phyloP scores from a whole-genome alignment of 2,797 vertebrate species.

The Champsocephalus gunnari region DNA sequence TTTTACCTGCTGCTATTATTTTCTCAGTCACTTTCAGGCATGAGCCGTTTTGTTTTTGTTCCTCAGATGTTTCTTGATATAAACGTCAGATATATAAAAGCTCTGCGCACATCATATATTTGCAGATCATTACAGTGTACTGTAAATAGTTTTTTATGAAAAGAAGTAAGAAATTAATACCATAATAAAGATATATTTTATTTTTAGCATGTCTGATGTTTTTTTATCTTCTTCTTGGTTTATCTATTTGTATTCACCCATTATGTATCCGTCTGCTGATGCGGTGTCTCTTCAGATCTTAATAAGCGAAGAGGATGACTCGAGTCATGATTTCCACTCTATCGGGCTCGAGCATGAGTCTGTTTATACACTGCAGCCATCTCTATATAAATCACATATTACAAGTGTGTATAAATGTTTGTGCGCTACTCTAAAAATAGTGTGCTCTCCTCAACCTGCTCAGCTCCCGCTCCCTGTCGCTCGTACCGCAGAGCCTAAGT shows the following conservation, averaged over 20 bases:
- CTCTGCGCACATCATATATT: slow-evolving; percentile 56
- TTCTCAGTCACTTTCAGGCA: slow-evolving; percentile 63
- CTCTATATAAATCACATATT: no score
- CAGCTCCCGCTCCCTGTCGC: no score
- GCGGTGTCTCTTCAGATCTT: slow-evolving; percentile 23
- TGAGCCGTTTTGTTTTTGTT: slow-evolving; percentile 38
- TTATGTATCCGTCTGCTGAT: slow-evolving; percentile 19
- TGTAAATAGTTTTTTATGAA: slow-evolving; percentile 71
- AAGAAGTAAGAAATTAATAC: slow-evolving; percentile 75
- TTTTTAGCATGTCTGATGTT: slow-evolving; percentile 71
- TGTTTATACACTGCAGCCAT: background rate
- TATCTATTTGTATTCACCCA: slow-evolving; percentile 23
- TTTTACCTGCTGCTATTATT: slow-evolving; percentile 74
- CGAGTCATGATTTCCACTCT: slow-evolving; percentile 5
- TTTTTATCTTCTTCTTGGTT: slow-evolving; percentile 11
- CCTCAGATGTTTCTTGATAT: slow-evolving; percentile 48
- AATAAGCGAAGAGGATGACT: slow-evolving; percentile 1
- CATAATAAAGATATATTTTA: slow-evolving; percentile 84
- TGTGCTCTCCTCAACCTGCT: no score
- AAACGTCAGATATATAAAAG: slow-evolving; percentile 49
- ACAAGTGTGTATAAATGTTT: no score
- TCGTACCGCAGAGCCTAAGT: no score
- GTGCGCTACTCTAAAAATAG: no score
- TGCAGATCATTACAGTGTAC: slow-evolving; percentile 50
- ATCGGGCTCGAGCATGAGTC: background rate